These are phyloP conservation scores for Limonius californicus DNA, from an alignment of 1,140 invertebrate species.

Conservation along the genomic window DNA sequence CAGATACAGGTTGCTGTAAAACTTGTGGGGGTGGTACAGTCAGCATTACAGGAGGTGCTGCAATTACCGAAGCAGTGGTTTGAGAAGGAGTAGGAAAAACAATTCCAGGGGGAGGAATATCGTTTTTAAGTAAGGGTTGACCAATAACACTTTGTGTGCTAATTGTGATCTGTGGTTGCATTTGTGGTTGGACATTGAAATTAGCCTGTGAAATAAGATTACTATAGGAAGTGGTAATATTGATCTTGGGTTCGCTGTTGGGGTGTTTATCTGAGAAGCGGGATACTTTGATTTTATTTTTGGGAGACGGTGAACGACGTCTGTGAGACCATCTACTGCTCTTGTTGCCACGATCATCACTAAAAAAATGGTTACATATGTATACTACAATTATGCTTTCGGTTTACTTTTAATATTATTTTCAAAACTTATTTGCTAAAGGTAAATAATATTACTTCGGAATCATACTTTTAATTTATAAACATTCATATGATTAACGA, in stretches of 20 bases:
- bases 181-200: conserved; percentile 25
- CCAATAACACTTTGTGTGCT: conserved; percentile 35
- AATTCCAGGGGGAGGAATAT: conserved; percentile 25
- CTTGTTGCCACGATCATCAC: conserved; percentile 36
- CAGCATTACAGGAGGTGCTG: conserved; percentile 43
- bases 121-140: conserved; percentile 36
- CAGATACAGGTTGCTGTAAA: conserved; percentile 28
- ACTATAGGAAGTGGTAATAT: conserved; percentile 38
- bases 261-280: conserved; percentile 36
- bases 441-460: too few relatives aligned
- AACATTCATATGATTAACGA: too few relatives aligned
- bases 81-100: conserved; percentile 22
- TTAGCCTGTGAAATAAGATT: conserved; percentile 27
- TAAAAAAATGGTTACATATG: too few relatives aligned
- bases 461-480: too few relatives aligned
- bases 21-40: conserved; percentile 46
- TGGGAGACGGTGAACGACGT: conserved; percentile 32
- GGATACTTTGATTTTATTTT: conserved; percentile 29
- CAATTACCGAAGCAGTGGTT: conserved; percentile 30
- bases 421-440: too few relatives aligned
- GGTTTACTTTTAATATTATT: too few relatives aligned
- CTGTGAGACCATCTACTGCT: conserved; percentile 38
- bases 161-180: conserved; percentile 6
- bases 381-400: too few relatives aligned
- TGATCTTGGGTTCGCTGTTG: conserved; percentile 41